Evolutionary conservation across 1,140 invertebrate species (phyloP).

Genomic region (Tyrophagus putrescentiae): DNA sequence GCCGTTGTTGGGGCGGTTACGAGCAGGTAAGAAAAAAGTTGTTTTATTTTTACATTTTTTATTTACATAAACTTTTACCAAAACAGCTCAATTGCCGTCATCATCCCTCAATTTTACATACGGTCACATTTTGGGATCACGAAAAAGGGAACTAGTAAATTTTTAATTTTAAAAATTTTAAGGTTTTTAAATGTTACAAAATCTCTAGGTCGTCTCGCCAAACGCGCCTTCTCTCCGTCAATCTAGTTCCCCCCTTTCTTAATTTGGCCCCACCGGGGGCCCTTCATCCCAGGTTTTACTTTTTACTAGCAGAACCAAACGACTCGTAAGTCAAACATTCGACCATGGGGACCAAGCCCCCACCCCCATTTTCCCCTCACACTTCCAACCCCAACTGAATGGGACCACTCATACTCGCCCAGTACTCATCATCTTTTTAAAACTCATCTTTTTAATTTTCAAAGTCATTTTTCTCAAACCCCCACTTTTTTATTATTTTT

Average conservation of each 20-base stretch:
- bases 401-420: too few relatives aligned
- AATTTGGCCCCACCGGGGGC: neutral
- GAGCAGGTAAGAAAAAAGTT: neutral
- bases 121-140: slow-evolving; percentile 6
- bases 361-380: neutral
- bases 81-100: slow-evolving; percentile 15
- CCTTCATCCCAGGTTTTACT: neutral
- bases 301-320: neutral
- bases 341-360: neutral
- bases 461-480: too few relatives aligned
- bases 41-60: neutral
- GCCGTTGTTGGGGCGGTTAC: slow-evolving; percentile 3
- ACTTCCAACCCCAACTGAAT: neutral
- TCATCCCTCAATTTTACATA: slow-evolving; percentile 13
- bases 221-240: too few relatives aligned
- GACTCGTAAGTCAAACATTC: neutral
- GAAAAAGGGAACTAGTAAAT: neutral
- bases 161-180: too few relatives aligned
- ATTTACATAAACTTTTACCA: neutral
- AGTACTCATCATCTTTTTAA: too few relatives aligned
- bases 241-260: neutral
- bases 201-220: too few relatives aligned
- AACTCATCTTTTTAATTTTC: too few relatives aligned
- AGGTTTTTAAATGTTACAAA: too few relatives aligned
- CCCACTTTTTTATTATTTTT: too few relatives aligned